phyloP scores from a whole-genome alignment of 2,797 vertebrate species.

The Anas georgica region DNA sequence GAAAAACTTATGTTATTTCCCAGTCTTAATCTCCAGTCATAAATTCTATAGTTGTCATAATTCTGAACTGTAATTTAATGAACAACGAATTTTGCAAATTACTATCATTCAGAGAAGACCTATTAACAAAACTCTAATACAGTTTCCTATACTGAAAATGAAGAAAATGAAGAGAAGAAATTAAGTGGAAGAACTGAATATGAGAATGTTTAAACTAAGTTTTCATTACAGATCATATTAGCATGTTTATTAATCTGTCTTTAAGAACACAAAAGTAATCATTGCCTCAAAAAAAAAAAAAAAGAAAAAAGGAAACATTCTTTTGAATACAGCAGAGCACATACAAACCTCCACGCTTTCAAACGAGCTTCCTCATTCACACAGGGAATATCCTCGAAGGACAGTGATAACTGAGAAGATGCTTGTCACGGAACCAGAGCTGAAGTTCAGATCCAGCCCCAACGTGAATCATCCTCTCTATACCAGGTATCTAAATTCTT shows the following conservation, averaged over 20 bases:
- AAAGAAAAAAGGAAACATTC: not conserved
- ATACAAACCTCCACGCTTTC: not conserved
- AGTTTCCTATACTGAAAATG: not conserved
- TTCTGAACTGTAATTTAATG: not conserved
- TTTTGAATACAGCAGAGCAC: not conserved
- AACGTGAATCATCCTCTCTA: fast-evolving
- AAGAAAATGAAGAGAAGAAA: not conserved
- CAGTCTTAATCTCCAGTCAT: not conserved
- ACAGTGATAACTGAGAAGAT: not conserved
- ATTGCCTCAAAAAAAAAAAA: not conserved
- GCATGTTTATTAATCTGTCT: not conserved
- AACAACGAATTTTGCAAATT: not conserved
- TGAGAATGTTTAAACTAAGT: not conserved
- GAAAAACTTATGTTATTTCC: not conserved
- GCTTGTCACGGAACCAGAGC: not conserved
- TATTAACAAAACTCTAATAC: not conserved
- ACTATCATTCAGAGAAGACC: constrained; percentile 5
- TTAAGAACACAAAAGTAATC: not conserved
- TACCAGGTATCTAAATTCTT: not conserved
- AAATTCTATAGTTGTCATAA: not conserved
- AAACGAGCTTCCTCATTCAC: not conserved
- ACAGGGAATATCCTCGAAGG: not conserved
- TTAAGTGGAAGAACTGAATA: not conserved
- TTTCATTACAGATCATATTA: not conserved
- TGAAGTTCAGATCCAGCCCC: not conserved